Base-by-base conservation (phyloP, 2,113 vertebrate genomes). In the Leptodactylus fuscus region DNA sequence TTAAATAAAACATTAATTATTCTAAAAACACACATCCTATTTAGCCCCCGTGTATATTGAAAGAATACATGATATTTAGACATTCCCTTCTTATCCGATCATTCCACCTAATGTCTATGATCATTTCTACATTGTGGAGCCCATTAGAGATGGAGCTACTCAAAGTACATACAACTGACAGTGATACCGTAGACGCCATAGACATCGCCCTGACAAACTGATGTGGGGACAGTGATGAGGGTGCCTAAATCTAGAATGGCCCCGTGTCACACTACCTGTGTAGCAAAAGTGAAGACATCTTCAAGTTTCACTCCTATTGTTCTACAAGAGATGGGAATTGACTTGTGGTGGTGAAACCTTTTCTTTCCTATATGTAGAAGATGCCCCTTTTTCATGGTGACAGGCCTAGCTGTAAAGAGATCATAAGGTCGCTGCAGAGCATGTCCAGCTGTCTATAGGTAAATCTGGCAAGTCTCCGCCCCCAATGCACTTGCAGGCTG, bases 11-110 rank as follows among this genome's bases (percentile, higher is more conserved):
- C 3, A 75, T 83, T 83, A 83, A 83, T 83, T 83, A 83, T 65
- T 62, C 18, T 83, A 76, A 83, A 83, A 83, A 76, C 82, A 76
- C 70, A 83, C 36, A 27, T 83, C 82, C 51, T 58, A 76, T 76
- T 76, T 83, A 46, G 36, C 49, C 55, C 74, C n/a, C 36, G 24
- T 34, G 70, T 36, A 65, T 62, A 44, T 60, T 80, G 36, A 58
- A 80, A 29, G 77, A 36, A 80, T 62, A 18, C 77, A 41, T 24
- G 51, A 27, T 18, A 32, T 55, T 79, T 36, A 60, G 36, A 29
- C 58, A 7, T 41, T 53, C 22, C 49, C 41, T 44, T 83, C 34
- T 53, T 16, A 62, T 74, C n/a, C 58, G 67, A 13, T 83, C 11
- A n/a, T 29, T 29, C 18, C 36, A 53, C 24, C 20, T 11, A 60